Percentiles rank a stretch among this genome's conserved stretches.
phyloP scores from a whole-genome alignment of 2,888 invertebrate species.

The Ophion ventricosus region DNA sequence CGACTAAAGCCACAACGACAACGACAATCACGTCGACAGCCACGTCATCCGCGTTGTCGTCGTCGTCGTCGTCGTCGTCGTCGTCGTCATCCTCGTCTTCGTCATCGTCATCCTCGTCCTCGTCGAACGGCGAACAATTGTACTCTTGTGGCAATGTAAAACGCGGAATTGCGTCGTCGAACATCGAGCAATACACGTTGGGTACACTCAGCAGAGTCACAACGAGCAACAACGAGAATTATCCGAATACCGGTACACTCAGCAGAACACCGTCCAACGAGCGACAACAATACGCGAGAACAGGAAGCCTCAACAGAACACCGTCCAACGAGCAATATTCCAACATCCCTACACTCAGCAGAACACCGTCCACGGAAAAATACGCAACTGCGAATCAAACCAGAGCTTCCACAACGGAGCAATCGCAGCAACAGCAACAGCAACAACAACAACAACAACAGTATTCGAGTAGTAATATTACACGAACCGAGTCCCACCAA shows the following conservation, averaged over 20 bases:
- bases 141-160: constrained; percentile 22
- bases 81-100: constrained; percentile 58
- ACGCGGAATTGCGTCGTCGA: constrained; percentile 12
- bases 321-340: constrained; percentile 71
- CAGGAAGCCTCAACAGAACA: constrained; percentile 67
- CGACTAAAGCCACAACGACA: constrained; percentile 15
- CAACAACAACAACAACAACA: constrained; percentile 60
- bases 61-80: constrained; percentile 17
- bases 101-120: constrained; percentile 16
- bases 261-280: constrained; percentile 73
- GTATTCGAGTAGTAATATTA: constrained; percentile 67
- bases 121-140: constrained; percentile 47
- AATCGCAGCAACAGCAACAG: constrained; percentile 84
- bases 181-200: constrained; percentile 64
- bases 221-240: constrained; percentile 73
- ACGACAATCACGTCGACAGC: constrained; percentile 56
- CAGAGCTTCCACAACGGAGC: constrained; percentile 59
- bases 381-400: constrained; percentile 68
- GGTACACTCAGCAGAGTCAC: constrained; percentile 70
- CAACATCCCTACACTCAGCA: constrained; percentile 65
- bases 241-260: constrained; percentile 66
- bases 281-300: constrained; percentile 72
- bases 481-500: constrained; percentile 75
- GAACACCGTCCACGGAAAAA: constrained; percentile 74
- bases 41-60: neutral